Conservation (phyloP, 1,140 invertebrate genomes). For the Hylyphantes graminicola region DNA sequence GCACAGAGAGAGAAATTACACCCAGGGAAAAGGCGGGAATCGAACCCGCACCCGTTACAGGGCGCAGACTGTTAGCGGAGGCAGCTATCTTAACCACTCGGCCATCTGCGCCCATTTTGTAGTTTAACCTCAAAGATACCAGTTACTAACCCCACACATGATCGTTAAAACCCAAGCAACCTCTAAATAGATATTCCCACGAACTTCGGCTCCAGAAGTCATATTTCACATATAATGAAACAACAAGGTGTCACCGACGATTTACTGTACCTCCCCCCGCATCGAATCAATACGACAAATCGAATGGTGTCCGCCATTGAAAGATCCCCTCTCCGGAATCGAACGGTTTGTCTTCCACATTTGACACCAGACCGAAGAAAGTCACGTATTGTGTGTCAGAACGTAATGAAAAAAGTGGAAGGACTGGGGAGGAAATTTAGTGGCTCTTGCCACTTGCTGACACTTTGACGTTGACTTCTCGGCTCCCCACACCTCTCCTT, state of each 20-base stretch:
- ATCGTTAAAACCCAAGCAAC: not conserved
- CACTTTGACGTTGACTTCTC: conserved; percentile 34
- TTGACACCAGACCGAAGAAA: conserved; percentile 12
- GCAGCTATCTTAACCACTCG: no score
- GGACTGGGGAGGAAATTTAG: not conserved
- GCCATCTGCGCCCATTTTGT: not conserved
- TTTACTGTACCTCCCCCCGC: not conserved
- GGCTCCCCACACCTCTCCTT: not conserved
- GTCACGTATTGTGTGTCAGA: conserved; percentile 26
- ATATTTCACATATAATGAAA: no score
- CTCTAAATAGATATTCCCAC: not conserved
- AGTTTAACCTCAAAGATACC: not conserved
- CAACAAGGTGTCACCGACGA: not conserved
- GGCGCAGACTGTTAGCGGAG: no score
- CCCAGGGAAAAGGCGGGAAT: no score
- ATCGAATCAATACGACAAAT: conserved; percentile 28
- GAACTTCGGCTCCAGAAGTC: no score
- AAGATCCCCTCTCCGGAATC: conserved; percentile 5
- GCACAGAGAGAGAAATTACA: no score
- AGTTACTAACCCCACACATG: not conserved
- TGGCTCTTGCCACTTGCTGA: conserved; percentile 2
- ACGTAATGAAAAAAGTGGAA: conserved; percentile 26
- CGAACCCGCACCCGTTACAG: no score
- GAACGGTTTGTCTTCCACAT: conserved; percentile 29
- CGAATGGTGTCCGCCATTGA: not conserved